These are phyloP conservation scores for Dilophus febrilis DNA, from an alignment of 2,888 invertebrate genomes.

Conservation along the genomic window DNA sequence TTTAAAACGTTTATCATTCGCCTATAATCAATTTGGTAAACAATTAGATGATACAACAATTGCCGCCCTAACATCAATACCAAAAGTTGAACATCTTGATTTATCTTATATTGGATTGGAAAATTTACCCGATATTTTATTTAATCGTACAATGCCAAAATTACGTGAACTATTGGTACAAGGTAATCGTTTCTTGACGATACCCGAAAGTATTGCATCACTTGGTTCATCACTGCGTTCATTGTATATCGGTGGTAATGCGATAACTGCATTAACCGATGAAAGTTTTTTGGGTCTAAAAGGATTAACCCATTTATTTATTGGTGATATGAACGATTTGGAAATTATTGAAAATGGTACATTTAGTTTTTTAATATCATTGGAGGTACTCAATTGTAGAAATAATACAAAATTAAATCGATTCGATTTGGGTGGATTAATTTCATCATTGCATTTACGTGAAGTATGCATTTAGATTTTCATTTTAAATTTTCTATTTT, in stretches of 20 bases:
- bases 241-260: constrained; percentile 43
- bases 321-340: constrained; percentile 39
- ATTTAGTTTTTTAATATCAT: constrained; percentile 31
- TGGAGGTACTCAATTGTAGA: constrained; percentile 30
- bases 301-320: constrained; percentile 38
- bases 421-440: constrained; percentile 39
- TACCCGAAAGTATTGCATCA: constrained; percentile 38
- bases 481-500: too few relatives aligned
- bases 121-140: constrained; percentile 35
- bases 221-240: constrained; percentile 37
- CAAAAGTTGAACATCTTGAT: constrained; percentile 38
- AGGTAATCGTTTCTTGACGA: constrained; percentile 38
- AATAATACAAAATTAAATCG: constrained; percentile 36
- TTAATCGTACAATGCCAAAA: constrained; percentile 32
- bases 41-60: constrained; percentile 41
- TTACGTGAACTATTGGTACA: constrained; percentile 41
- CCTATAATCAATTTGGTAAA: constrained; percentile 42
- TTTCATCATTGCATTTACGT: constrained; percentile 18
- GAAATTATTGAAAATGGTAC: constrained; percentile 36
- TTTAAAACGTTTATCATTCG: constrained; percentile 39
- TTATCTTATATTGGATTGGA: constrained; percentile 40
- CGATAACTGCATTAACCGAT: constrained; percentile 37
- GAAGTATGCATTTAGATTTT: constrained; percentile 15
- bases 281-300: constrained; percentile 40
- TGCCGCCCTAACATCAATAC: constrained; percentile 36